These are phyloP conservation scores for Turritopsis dohrnii DNA, from an alignment of 30 jellyfish, hydroid and myxozoan genomes.

Conservation along the genomic window DNA sequence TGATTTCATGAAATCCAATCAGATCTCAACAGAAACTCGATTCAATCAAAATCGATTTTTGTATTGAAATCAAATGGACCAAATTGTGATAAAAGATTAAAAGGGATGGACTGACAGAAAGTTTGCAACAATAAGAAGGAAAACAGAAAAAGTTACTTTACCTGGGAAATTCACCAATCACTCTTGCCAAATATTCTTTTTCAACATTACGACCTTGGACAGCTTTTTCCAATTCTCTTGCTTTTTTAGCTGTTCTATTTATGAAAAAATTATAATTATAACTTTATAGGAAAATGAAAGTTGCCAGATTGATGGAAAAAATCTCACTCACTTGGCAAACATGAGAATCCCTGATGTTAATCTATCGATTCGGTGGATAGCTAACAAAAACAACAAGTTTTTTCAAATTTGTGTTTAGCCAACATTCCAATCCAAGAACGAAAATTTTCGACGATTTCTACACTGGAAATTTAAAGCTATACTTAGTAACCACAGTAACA, in stretches of 20 bases:
- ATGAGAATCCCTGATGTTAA: conserved; percentile 91
- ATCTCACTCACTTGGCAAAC: conserved; percentile 64
- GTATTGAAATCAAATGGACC: too few relatives aligned
- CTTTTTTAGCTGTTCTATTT: conserved; percentile 69
- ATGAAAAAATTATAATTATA: too few relatives aligned
- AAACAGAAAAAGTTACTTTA: background rate
- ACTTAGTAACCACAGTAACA: too few relatives aligned
- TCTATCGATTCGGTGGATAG: conserved; percentile 89
- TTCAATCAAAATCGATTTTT: too few relatives aligned
- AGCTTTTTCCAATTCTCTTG: conserved; percentile 79
- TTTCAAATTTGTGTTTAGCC: background rate
- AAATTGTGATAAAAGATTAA: too few relatives aligned
- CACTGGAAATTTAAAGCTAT: too few relatives aligned
- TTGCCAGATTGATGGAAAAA: background rate
- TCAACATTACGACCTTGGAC: conserved; percentile 69
- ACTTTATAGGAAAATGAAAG: background rate
- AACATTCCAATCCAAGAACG: too few relatives aligned
- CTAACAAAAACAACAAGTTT: conserved; percentile 7
- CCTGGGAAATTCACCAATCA: conserved; percentile 82
- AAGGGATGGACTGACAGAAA: too few relatives aligned
- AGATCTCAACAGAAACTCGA: background rate
- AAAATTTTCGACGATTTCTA: too few relatives aligned
- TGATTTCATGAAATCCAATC: background rate
- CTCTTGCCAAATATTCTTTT: conserved; percentile 82
- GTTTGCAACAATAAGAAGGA: too few relatives aligned